Conservation (phyloP, 1,140 invertebrate species). For the Trissolcus basalis region DNA sequence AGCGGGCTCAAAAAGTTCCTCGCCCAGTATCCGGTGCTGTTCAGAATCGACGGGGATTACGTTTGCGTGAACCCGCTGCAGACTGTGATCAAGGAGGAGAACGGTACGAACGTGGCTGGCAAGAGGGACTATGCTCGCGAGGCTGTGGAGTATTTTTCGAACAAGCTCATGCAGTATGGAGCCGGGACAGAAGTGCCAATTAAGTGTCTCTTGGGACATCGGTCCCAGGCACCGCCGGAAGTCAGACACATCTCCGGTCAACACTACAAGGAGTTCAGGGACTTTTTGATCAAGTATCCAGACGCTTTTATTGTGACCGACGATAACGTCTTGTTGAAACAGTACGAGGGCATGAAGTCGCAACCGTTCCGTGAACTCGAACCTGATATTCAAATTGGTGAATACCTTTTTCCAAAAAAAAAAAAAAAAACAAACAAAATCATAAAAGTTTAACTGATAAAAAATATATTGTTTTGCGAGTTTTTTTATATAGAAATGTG, state of each 20-base stretch:
- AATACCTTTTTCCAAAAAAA: not conserved
- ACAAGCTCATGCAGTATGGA: constrained; percentile 92
- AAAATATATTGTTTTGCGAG: no score
- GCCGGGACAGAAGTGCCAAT: constrained; percentile 93
- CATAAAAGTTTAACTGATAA: no score
- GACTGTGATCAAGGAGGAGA: constrained; percentile 74
- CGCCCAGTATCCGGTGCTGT: constrained; percentile 92
- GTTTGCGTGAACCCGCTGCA: constrained; percentile 90
- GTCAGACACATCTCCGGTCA: constrained; percentile 96
- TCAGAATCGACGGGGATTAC: constrained; percentile 93
- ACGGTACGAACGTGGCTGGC: constrained; percentile 73
- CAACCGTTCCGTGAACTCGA: constrained; percentile 75
- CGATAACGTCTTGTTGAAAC: constrained; percentile 86
- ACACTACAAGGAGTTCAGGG: constrained; percentile 94
- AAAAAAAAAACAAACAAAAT: no score
- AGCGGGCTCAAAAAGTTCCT: constrained; percentile 95
- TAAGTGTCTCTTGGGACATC: constrained; percentile 92
- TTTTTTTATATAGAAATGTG: no score
- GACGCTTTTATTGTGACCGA: constrained; percentile 93
- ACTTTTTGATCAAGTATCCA: constrained; percentile 90
- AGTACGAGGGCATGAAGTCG: constrained; percentile 78
- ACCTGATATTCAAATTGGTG: constrained; percentile 84
- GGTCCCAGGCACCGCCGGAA: constrained; percentile 95
- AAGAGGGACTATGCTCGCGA: constrained; percentile 93
- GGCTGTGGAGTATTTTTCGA: constrained; percentile 95